Evolutionary conservation across 2,888 invertebrate species (phyloP).

Genomic region (Euplexia lucipara): DNA sequence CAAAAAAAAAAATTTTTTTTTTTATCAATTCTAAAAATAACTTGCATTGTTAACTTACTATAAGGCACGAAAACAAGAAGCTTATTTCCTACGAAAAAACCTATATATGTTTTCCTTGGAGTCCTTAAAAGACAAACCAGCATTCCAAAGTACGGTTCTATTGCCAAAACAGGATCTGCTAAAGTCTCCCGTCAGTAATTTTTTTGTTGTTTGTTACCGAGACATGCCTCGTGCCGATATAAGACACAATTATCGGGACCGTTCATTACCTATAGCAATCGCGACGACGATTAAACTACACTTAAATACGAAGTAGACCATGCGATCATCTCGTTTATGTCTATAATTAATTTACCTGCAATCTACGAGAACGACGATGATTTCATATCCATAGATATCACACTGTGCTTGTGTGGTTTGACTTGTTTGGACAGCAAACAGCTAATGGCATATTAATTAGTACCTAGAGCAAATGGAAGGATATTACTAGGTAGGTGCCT

Average conservation of each 20-base stretch:
- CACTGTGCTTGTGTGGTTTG: constrained; percentile 19
- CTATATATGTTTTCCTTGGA: no score
- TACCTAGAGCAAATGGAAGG: constrained; percentile 28
- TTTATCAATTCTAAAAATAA: no score
- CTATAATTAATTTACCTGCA: constrained; percentile 8
- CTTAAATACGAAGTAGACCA: constrained; percentile 4
- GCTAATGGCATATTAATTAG: constrained; percentile 58
- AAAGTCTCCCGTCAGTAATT: no score
- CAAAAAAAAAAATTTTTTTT: no score
- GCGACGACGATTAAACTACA: constrained; percentile 5
- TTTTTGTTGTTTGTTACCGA: background rate
- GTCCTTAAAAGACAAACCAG: no score
- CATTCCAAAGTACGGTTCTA: no score
- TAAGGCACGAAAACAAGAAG: no score
- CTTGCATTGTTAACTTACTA: no score
- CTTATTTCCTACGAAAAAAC: no score
- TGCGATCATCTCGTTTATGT: background rate
- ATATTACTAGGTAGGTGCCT: constrained; percentile 6
- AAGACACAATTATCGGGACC: background rate
- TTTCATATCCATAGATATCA: constrained; percentile 24
- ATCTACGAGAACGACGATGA: constrained; percentile 19
- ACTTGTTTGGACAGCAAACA: constrained; percentile 47
- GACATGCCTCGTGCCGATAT: background rate
- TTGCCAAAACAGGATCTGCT: no score
- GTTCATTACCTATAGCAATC: constrained; percentile 4